These are phyloP conservation scores for Rhagonycha fulva DNA, from an alignment of 2,888 invertebrate genomes.

Conservation along the genomic window DNA sequence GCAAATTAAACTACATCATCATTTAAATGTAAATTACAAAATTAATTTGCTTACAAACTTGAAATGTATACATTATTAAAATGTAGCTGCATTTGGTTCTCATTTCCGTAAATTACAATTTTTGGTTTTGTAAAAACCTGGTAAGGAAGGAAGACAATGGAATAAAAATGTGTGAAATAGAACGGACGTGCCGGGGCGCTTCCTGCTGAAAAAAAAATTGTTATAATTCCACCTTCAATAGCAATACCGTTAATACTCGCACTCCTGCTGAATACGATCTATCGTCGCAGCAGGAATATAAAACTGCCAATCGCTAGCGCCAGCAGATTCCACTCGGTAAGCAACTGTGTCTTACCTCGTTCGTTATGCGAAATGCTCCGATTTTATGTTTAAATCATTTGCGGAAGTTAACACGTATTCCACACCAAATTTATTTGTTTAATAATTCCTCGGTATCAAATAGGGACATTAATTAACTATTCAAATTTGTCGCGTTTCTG, in stretches of 20 bases:
- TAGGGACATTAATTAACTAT: not conserved
- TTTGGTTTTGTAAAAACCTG: not conserved
- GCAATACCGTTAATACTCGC: conserved; percentile 21
- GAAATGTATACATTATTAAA: not conserved
- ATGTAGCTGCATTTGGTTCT: not conserved
- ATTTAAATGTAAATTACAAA: not conserved
- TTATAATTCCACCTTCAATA: conserved; percentile 16
- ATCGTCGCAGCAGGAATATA: conserved; percentile 22
- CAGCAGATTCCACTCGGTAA: conserved; percentile 19
- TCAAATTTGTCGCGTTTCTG: not conserved
- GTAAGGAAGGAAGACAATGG: not conserved
- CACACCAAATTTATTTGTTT: not conserved
- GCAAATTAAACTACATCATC: not conserved
- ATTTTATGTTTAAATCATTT: conserved; percentile 15
- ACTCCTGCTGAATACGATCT: conserved; percentile 23
- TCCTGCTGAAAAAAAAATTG: conserved; percentile 6
- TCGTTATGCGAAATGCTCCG: conserved; percentile 18
- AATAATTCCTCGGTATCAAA: not conserved
- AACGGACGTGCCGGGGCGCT: not conserved
- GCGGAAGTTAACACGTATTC: conserved; percentile 2
- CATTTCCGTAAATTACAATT: not conserved
- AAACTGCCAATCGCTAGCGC: conserved; percentile 22
- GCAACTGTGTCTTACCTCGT: conserved; percentile 14
- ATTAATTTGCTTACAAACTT: not conserved
- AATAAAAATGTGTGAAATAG: not conserved